Base-by-base conservation (phyloP, 2,888 invertebrate genomes). In the Uloborus plumipes region DNA sequence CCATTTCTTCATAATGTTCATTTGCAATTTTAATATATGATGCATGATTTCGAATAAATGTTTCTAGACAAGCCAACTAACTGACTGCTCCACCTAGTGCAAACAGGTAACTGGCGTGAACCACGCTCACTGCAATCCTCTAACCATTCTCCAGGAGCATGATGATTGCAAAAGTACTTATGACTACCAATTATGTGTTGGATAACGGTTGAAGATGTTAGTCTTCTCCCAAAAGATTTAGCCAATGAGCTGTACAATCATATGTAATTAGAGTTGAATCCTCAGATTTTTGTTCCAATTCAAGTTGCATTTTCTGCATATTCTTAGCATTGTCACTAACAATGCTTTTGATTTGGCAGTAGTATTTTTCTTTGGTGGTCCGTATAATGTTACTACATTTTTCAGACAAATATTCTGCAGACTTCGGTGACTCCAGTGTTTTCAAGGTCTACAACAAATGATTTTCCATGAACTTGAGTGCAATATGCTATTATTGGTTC, bases 291-390 rank as follows among this genome's bases (percentile, higher is more conserved):
- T 71, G 22, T 71, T 31, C n/a, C 59, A 59, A 59, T 71, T 39
- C 71, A 71, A 71, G 61, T 20, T 71, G 59, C 71, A 71, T 71
- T 71, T 59, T 71, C 39, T 49, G 59, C 71, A 71, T 59, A 20
- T 59, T 47, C 49, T 71, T 71, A 18, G 71, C 47, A 22, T n/a
- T n/a, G 58, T 71, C 47, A 39, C 47, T 69, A 58, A 59, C 20
- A 50, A 67, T 18, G 31, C 67, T 67, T 67, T 67, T 53, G 6
- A 67, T 22, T 14, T 39, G 15, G 20, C 67, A 67, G 50, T 67
- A 16, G 16, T 67, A 50, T 67, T 67, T 14, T 20, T 49, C 20
- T 7, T 50, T 16, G 15, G 6, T 49, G 20, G 59, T 71, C n/a
- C 47, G 49, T 18, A 71, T 71, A 1, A 59, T 59, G 14, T 61